Conservation (phyloP, 1,140 invertebrate species). For the Arion vulgaris region DNA sequence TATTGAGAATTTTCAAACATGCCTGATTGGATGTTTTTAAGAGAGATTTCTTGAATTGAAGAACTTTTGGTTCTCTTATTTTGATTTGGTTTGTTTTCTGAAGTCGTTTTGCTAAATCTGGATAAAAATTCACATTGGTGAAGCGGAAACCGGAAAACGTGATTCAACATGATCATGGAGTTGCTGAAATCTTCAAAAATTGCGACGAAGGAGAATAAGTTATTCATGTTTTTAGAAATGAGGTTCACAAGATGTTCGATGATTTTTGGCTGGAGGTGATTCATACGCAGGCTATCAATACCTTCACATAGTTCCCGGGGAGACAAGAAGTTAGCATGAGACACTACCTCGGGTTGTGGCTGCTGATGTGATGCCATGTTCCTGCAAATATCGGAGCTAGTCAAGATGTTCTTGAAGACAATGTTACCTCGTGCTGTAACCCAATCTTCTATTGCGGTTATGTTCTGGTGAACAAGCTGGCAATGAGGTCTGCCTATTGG, state of each 20-base stretch:
- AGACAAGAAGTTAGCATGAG: neutral
- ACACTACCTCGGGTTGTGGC: neutral
- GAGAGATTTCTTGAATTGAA: neutral
- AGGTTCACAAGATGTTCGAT: neutral
- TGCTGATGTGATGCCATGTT: neutral
- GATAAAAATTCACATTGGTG: slow-evolving; percentile 5
- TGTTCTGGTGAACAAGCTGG: neutral
- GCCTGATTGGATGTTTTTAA: neutral
- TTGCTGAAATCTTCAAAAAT: neutral
- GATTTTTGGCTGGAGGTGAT: neutral
- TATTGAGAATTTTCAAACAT: neutral
- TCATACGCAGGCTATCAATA: neutral
- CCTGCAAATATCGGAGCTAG: neutral
- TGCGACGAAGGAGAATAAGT: neutral
- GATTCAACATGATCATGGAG: neutral
- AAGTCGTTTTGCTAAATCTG: neutral
- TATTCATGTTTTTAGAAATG: neutral
- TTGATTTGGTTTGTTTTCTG: neutral
- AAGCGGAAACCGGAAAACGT: slow-evolving; percentile 7
- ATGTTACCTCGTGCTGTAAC: neutral
- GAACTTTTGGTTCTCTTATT: neutral
- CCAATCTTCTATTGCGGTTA: slow-evolving; percentile 1
- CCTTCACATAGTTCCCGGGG: neutral
- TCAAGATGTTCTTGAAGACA: slow-evolving; percentile 4
- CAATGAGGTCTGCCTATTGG: neutral